Evolutionary conservation across 2,113 vertebrate genomes (phyloP).

Genomic region (Chloebia gouldiae): DNA sequence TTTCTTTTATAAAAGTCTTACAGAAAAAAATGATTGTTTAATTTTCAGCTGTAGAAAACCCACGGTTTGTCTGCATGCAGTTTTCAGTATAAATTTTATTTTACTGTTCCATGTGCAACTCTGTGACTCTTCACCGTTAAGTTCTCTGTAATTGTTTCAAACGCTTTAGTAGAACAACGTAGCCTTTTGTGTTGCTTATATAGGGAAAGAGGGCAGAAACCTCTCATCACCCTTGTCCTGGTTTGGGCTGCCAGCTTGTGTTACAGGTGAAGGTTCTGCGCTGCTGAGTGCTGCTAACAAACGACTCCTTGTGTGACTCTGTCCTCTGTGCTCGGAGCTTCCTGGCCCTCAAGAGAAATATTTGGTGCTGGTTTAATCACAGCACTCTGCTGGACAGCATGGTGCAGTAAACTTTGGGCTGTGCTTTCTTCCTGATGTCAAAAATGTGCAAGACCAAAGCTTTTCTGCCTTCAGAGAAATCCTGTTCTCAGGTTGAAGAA

Average conservation of each 20-base stretch:
- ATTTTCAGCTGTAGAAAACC: not conserved
- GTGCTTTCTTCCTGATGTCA: not conserved
- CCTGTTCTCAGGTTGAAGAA: not conserved
- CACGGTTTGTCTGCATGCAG: fast-evolving
- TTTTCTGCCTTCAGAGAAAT: not conserved
- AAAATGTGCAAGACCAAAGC: not conserved
- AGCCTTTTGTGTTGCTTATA: not conserved
- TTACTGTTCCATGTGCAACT: fast-evolving
- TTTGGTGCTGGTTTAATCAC: not conserved
- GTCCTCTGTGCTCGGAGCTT: not conserved
- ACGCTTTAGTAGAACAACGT: not conserved
- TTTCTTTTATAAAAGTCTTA: not conserved
- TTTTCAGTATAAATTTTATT: not conserved
- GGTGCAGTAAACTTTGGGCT: not conserved
- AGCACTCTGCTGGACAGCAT: fast-evolving
- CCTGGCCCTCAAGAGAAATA: not conserved
- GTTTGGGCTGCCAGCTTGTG: not conserved
- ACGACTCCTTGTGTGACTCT: not conserved
- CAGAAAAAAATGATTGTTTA: not conserved
- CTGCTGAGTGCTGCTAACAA: not conserved
- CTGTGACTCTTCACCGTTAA: fast-evolving
- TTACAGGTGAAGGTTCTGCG: not conserved
- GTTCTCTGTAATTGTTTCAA: not conserved
- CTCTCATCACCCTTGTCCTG: not conserved
- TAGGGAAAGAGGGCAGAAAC: not conserved